Base-by-base conservation (phyloP, 1,140 invertebrate species). In the Drosophila mayri region DNA sequence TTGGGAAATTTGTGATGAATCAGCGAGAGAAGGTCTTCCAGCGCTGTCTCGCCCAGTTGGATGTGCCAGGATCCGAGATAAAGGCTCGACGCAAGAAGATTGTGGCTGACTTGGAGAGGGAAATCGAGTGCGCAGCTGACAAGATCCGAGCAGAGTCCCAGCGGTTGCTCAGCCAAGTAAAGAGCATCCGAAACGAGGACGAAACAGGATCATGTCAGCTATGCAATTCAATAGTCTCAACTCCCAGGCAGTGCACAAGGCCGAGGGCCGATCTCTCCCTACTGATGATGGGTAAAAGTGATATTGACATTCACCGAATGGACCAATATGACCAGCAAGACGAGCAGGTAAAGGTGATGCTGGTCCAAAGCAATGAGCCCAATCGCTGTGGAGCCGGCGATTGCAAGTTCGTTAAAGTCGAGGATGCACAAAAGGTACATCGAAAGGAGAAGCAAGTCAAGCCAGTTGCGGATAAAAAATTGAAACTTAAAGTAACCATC, bases 71-170 rank as follows among this genome's bases (percentile, higher is more conserved):
- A n/a, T 9, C 7, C 3, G 18, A 61, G 38, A 8, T 41, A 2
- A 58, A 35, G 30, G 35, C 20, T 1, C 47, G 72, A 1, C 47
- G 46, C 0, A 22, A 59, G 6, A 32, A 44, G 0, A 76, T 88
- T 2, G 5, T 67, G 0, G 22, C 66, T 0, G 50, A 73, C n/a
- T 38, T 87, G 47, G 84, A 88, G 59, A 22, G n/a, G 1, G 76
- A 83, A 9, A 54, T 80, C 7, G 14, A 74, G 4, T 14, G n/a
- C 0, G 79, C 71, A 12, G 60, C 79, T 0, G 16, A 66, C 2
- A 52, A 50, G 28, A 37, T 76, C 9, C 49, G 38, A 1, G 25
- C 3, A 2, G 4, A 47, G 9, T 60, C 55, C 1, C 18, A 43
- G 10, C 32, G 20, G 2, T 16, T 35, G 8, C n/a, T 68, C 0